A percentile compares a stretch with the other conserved stretches of the same genome.
These are phyloP conservation scores for Ylistrum balloti DNA, from an alignment of 1,140 invertebrate genomes.

Conservation along the genomic window DNA sequence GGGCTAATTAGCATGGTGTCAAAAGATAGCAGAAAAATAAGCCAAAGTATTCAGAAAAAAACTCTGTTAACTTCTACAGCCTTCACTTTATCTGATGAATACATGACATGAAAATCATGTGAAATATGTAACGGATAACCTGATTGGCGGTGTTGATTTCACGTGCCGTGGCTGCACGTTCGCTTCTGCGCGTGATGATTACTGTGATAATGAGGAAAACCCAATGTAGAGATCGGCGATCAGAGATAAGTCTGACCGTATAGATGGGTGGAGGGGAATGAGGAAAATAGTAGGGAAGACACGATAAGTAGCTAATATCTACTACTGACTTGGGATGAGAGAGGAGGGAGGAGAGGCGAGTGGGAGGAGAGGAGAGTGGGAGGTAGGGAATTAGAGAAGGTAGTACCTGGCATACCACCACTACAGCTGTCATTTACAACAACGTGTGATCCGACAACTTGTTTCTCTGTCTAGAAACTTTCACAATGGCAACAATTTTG, in stretches of 20 bases:
- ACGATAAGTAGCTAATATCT: too few species aligned
- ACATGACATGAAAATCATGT: constrained; percentile 8
- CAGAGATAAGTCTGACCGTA: not conserved
- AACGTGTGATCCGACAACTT: not conserved
- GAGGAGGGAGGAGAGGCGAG: too few species aligned
- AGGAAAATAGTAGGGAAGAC: too few species aligned
- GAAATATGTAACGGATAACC: constrained; percentile 18
- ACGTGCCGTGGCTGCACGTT: not conserved
- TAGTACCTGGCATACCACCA: not conserved
- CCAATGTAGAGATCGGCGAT: not conserved
- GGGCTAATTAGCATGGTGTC: not conserved
- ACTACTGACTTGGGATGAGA: too few species aligned
- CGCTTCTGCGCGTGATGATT: not conserved
- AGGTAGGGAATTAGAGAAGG: too few species aligned
- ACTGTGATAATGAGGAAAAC: not conserved
- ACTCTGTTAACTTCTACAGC: not conserved
- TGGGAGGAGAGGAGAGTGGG: too few species aligned
- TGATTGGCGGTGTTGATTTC: constrained; percentile 16
- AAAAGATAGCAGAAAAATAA: constrained; percentile 40
- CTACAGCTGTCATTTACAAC: not conserved
- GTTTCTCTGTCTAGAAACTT: too few species aligned
- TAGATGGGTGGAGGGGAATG: not conserved
- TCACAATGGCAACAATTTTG: too few species aligned
- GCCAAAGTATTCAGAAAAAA: constrained; percentile 17
- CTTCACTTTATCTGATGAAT: not conserved